Base-by-base conservation (phyloP, 2,113 vertebrate species). In the Thymallus thymallus region DNA sequence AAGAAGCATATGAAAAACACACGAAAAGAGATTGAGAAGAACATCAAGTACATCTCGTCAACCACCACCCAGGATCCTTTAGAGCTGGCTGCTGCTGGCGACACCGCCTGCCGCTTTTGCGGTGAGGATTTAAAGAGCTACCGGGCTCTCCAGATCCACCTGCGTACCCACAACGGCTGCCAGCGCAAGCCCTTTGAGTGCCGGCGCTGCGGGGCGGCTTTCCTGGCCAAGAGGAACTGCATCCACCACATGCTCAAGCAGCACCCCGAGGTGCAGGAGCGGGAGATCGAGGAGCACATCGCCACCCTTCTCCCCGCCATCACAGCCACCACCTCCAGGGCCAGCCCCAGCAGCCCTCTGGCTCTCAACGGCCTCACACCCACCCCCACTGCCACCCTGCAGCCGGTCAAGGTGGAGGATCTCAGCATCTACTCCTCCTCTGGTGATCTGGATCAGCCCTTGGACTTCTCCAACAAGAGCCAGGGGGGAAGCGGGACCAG, bases 1-100 rank as follows among this genome's bases (percentile, higher is more conserved):
- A 99, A 98, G 90, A 99, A 99, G 85, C 98, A 99, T 88, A 94
- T 93, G 86, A 98, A 98, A 86, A 94, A 94, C 10, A 97, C 95
- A 0, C 90, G 97, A 63, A 98, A 98, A 84, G 98, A 99, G 73
- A 99, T 99, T 0, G 98, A 99, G 88, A 98, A 95, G 78, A 97
- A 98, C 86, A 99, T 99, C 0, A 96, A 99, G 41, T 98, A 98
- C 0, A 94, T 98, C 73, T 94, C 93, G 75, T 94, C 94, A 84
- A 91, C 92, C 4, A 81, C 94, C 5, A 66, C 86, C 20, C 87
- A 76, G 71, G 92, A 93, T 58, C 56, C 79, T 0, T 90, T 94
- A 0, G 93, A 94, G 88, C 91, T 92, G 73, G 90, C 91, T 1
- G 91, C 93, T 6, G 91, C 82, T 69, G 94, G 93, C 0, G 95